A percentile compares a stretch with the other conserved stretches of the same genome.
phyloP scores from a whole-genome alignment of 1,140 invertebrate genomes.

The Cardiocondyla obscurior region DNA sequence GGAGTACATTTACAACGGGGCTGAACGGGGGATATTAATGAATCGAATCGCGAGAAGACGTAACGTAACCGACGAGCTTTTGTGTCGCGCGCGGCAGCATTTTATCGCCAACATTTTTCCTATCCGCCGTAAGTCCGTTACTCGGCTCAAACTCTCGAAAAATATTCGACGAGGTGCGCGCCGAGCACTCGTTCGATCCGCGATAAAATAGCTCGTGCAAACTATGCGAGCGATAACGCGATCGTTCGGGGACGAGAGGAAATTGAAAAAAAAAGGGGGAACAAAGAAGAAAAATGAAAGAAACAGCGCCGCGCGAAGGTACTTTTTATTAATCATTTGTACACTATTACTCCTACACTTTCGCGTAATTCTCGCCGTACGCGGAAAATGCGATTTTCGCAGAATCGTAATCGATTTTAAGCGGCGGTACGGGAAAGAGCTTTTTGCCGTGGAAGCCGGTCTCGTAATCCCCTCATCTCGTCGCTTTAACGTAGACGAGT shows the following conservation, averaged over 20 bases:
- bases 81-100: neutral
- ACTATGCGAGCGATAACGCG: neutral
- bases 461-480: constrained; percentile 27
- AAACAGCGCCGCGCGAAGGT: neutral
- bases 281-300: no score
- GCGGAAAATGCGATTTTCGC: neutral
- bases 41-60: neutral
- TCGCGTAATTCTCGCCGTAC: neutral
- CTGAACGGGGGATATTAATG: constrained; percentile 5
- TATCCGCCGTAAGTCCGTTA: neutral
- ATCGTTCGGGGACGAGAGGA: neutral
- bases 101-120: constrained; percentile 22
- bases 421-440: neutral
- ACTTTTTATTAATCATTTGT: neutral
- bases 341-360: neutral
- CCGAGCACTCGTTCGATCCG: neutral
- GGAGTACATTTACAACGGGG: neutral
- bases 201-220: constrained; percentile 24
- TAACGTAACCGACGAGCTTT: constrained; percentile 11
- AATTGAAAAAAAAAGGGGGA: neutral
- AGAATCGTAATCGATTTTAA: constrained; percentile 17
- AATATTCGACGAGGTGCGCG: constrained; percentile 12
- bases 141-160: neutral
- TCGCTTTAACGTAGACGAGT: constrained; percentile 32
- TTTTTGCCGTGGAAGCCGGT: neutral